Conservation (phyloP, 2,888 invertebrate species). For the Thereva unica region DNA sequence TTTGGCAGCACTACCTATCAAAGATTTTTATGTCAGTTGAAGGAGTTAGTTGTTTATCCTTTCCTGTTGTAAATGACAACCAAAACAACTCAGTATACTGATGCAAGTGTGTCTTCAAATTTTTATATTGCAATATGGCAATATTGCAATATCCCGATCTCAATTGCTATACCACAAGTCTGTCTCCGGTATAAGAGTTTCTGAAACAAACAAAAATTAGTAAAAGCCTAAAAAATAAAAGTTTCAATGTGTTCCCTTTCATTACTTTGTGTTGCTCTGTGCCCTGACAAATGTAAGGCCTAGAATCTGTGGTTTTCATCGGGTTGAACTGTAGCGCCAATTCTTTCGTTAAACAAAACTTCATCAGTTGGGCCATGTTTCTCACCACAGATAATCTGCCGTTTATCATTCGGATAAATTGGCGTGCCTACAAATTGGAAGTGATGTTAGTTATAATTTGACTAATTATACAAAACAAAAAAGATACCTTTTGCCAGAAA, state of each 20-base stretch:
- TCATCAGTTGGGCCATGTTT: conserved; percentile 5
- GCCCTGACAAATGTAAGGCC: conserved; percentile 2
- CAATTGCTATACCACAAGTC: too few relatives aligned
- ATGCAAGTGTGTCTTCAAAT: not conserved
- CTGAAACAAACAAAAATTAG: conserved; percentile 6
- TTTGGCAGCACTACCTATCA: too few relatives aligned
- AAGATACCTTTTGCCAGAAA: conserved; percentile 8
- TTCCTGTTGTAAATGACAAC: too few relatives aligned
- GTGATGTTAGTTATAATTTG: not conserved
- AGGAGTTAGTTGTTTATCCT: too few relatives aligned
- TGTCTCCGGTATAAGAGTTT: conserved; percentile 7
- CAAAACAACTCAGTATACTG: too few relatives aligned
- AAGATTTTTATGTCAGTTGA: too few relatives aligned
- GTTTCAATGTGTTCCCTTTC: too few relatives aligned
- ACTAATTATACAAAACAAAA: conserved; percentile 4
- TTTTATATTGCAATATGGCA: not conserved
- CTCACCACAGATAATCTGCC: not conserved
- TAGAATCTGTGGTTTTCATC: conserved; percentile 1
- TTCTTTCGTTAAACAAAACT: conserved; percentile 2
- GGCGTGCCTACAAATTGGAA: not conserved
- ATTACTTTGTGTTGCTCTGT: too few relatives aligned
- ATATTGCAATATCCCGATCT: too few relatives aligned
- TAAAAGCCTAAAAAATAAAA: too few relatives aligned
- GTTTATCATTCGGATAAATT: too few relatives aligned
- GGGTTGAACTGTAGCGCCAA: conserved; percentile 6